Evolutionary conservation across 2,797 vertebrate genomes (phyloP), one percentile per base, ranked within the genome.

Genomic region (Gila robusta): DNA sequence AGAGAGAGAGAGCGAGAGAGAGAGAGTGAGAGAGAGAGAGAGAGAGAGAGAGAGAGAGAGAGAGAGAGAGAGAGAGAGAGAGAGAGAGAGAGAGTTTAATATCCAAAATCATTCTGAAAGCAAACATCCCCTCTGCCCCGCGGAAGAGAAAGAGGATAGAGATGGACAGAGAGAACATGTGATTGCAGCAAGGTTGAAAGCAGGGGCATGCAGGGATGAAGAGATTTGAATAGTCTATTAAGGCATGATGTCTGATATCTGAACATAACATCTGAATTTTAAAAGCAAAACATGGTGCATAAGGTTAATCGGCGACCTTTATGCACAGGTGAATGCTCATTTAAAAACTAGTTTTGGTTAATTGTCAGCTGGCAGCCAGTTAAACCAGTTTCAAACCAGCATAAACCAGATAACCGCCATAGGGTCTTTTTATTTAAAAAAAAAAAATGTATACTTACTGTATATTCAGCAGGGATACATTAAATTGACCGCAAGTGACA

Each of bases 21-120:
- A 92, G 91, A 87, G 88, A 91, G 90, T 91, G 90, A 92, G 91
- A 87, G 89, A 91, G 90, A 92, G 91, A 87, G 89, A 91, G 90
- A 92, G 91, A 87, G 89, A 89, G 89, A 71, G 91, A 89, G 86
- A 74, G 88, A 91, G 88, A 86, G 87, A 81, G 87, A 90, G 44
- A 70, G 84, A 92, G 91, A 87, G 89, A 91, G 90, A 92, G 91
- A 87, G 89, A 91, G 90, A 92, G 91, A 89, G 89, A 71, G 91
- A 89, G 86, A 74, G 88, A 91, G 88, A 86, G 87, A 81, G 87
- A 90, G 39, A 67, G 84, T 89, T 80, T 85, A 79, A 85, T 72
- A 85, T 86, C 77, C 84, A 80, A 72, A 86, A 80, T 91, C 81
- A 81, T 76, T 81, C 47, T 76, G 84, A 91, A 89, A 77, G 54